These are phyloP conservation scores for Diorhabda carinulata DNA, from an alignment of 1,140 invertebrate species.

Conservation along the genomic window DNA sequence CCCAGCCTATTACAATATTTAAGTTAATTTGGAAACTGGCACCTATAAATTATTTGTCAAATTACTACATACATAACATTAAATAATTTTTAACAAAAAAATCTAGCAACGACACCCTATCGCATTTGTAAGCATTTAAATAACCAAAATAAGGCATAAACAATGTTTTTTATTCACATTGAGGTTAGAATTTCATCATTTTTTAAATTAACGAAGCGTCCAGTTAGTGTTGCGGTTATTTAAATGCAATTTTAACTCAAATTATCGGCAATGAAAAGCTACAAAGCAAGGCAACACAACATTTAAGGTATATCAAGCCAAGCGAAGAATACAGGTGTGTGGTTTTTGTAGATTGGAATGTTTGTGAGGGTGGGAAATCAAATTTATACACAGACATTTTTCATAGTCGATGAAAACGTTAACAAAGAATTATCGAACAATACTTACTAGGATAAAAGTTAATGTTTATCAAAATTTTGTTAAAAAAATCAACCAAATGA, in stretches of 20 bases:
- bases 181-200: no score
- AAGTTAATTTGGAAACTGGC: neutral
- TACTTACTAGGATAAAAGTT: no score
- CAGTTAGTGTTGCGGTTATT: neutral
- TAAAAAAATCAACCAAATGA: no score
- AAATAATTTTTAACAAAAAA: constrained; percentile 9
- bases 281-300: constrained; percentile 34
- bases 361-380: no score
- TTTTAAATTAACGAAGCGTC: no score
- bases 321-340: constrained; percentile 14
- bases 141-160: neutral
- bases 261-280: constrained; percentile 28
- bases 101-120: constrained; percentile 17
- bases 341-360: no score
- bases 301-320: constrained; percentile 24
- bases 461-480: no score
- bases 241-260: neutral
- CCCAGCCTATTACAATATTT: no score
- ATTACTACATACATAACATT: neutral
- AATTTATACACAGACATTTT: no score
- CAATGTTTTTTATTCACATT: no score
- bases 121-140: constrained; percentile 9
- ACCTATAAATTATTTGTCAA: neutral
- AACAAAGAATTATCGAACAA: no score
- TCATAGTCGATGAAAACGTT: no score